Base-by-base conservation (phyloP, 2,113 vertebrate species). In the Hippocampus guttulatus region DNA sequence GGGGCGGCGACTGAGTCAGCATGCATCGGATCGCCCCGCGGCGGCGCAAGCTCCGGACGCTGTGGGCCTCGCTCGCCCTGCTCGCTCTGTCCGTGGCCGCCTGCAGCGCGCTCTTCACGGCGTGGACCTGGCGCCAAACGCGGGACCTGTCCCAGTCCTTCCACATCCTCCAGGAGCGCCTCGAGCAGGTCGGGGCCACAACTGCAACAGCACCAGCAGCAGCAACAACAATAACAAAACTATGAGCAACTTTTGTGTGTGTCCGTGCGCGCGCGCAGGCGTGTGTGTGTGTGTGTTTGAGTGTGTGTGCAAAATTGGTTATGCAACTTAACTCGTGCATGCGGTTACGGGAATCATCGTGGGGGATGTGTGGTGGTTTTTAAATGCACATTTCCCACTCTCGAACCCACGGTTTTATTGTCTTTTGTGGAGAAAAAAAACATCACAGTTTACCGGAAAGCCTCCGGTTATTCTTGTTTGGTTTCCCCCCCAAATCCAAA, bases 61-160 rank as follows among this genome's bases (percentile, higher is more conserved):
- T 88, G 75, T 93, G 91, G 92, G 89, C 87, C 67, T 88, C 87
- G 45, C 84, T 92, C 83, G 90, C 91, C n/a, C 83, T 90, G 79
- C 79, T 91, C 70, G 92, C 92, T 54, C 81, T 93, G 77, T 88
- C 90, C 60, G 85, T 93, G 77, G 92, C 92, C 70, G 89, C 89
- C 3, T 91, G 90, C 88, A 93, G 92, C 79, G 90, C 91, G 66
- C 71, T 92, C n/a, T 92, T 93, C 40, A 92, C 91, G 78, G 91
- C 89, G 71, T 93, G 92, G 91, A 92, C 92, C 23, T 92, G 91
- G 92, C 76, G 91, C 61, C 92, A 93, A 80, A 93, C 91, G 66
- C 90, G 88, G 69, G 91, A 92, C 84, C 83, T 93, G 88, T 91
- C 91, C 16, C 88, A 88, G 78, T 93, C 92, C 77, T 92, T 93